These are phyloP conservation scores for Drosophila kokeensis DNA, from an alignment of 2,888 invertebrate species.

Conservation along the genomic window DNA sequence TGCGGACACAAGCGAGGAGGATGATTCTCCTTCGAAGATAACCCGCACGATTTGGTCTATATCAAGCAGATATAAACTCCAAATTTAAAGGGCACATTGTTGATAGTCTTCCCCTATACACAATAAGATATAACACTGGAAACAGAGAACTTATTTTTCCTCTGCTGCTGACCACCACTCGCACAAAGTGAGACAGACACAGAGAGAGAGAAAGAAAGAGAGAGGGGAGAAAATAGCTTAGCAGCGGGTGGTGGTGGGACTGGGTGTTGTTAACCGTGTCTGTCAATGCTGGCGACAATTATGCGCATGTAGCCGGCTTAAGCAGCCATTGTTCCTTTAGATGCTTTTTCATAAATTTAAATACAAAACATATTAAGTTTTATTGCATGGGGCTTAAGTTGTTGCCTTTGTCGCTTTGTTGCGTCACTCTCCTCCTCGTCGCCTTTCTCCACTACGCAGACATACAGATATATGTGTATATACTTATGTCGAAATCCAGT, in stretches of 20 bases:
- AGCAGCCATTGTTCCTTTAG: constrained; percentile 74
- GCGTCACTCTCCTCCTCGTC: neutral
- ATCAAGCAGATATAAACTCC: too few species aligned
- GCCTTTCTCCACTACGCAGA: neutral
- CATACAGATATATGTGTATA: constrained; percentile 10
- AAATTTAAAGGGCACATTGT: neutral
- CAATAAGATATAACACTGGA: neutral
- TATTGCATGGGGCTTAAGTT: constrained; percentile 67
- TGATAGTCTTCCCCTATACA: neutral
- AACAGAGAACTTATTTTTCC: neutral
- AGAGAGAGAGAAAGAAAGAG: neutral
- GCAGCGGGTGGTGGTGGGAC: neutral
- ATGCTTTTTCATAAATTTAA: constrained; percentile 74
- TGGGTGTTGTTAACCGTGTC: constrained; percentile 15
- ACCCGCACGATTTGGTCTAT: too few species aligned
- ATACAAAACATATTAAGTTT: constrained; percentile 80
- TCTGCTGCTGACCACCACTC: constrained; percentile 32
- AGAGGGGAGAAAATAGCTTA: neutral
- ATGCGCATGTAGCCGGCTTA: constrained; percentile 78
- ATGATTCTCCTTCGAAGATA: too few species aligned
- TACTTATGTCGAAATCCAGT: constrained; percentile 63
- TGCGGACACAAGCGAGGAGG: too few species aligned
- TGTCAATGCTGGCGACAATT: constrained; percentile 67
- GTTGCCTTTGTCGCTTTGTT: constrained; percentile 46
- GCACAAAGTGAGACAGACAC: neutral